phyloP scores from a whole-genome alignment of 2,888 invertebrate species.

The Nephrotoma flavescens region DNA sequence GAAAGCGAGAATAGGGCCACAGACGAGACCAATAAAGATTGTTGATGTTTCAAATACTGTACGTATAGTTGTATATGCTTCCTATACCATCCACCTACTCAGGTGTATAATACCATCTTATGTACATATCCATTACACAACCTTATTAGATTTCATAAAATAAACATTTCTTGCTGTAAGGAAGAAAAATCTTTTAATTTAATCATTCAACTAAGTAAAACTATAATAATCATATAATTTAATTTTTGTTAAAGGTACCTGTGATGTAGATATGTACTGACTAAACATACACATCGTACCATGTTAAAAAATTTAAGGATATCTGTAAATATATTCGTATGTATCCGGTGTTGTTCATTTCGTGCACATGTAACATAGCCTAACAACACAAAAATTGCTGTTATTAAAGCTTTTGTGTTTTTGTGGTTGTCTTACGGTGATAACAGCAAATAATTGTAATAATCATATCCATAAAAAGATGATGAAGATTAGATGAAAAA shows the following conservation, averaged over 20 bases:
- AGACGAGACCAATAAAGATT: background rate
- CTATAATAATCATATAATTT: background rate
- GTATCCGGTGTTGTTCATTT: background rate
- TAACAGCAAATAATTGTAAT: background rate
- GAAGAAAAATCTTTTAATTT: background rate
- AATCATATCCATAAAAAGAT: background rate
- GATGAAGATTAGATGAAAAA: background rate
- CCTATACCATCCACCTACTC: background rate
- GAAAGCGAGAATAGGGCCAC: too few species aligned
- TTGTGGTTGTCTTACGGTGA: background rate
- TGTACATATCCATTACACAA: background rate
- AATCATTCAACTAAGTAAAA: background rate
- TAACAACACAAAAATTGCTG: background rate
- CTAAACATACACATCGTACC: background rate
- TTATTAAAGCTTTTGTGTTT: background rate
- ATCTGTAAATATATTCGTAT: background rate
- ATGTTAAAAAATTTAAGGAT: background rate
- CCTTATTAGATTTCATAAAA: background rate
- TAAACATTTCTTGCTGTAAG: background rate
- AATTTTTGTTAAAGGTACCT: background rate
- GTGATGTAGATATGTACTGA: background rate
- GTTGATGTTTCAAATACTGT: background rate
- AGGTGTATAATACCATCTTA: background rate
- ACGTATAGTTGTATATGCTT: background rate
- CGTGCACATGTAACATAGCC: background rate